Evolutionary conservation across 1,140 invertebrate species (phyloP).

Genomic region (Geopemphigus sp.): DNA sequence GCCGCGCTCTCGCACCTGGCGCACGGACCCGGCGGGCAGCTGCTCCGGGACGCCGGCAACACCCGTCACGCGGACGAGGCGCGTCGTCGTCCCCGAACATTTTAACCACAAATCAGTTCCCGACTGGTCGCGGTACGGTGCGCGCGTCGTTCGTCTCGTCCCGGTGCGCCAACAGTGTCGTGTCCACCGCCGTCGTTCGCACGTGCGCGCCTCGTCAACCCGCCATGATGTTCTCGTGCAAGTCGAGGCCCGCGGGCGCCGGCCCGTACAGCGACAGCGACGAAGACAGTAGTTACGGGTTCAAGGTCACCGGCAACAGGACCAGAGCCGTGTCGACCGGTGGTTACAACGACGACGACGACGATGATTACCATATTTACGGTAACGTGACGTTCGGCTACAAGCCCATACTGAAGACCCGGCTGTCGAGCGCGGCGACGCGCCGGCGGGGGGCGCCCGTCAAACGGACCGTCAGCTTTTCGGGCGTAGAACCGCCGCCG

Average conservation of each 20-base stretch:
- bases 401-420: constrained; percentile 35
- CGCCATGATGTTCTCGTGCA: constrained; percentile 35
- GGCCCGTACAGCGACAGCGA: constrained; percentile 41
- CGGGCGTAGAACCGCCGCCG: background rate
- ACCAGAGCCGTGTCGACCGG: background rate
- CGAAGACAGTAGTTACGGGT: constrained; percentile 30
- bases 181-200: too few relatives aligned
- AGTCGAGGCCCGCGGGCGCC: background rate
- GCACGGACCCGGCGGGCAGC: constrained; percentile 25
- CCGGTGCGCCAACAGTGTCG: too few relatives aligned
- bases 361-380: constrained; percentile 19
- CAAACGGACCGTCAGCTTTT: constrained; percentile 40
- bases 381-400: constrained; percentile 41
- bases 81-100: background rate
- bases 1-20: too few relatives aligned
- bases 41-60: constrained; percentile 28
- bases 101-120: constrained; percentile 35
- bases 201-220: background rate
- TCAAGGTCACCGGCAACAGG: constrained; percentile 12
- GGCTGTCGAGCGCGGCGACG: constrained; percentile 25
- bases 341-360: background rate
- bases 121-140: background rate
- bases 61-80: constrained; percentile 24
- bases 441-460: constrained; percentile 1
- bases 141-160: too few relatives aligned